phyloP scores from a whole-genome alignment of 2,797 vertebrate species.

The Coreius guichenoti region DNA sequence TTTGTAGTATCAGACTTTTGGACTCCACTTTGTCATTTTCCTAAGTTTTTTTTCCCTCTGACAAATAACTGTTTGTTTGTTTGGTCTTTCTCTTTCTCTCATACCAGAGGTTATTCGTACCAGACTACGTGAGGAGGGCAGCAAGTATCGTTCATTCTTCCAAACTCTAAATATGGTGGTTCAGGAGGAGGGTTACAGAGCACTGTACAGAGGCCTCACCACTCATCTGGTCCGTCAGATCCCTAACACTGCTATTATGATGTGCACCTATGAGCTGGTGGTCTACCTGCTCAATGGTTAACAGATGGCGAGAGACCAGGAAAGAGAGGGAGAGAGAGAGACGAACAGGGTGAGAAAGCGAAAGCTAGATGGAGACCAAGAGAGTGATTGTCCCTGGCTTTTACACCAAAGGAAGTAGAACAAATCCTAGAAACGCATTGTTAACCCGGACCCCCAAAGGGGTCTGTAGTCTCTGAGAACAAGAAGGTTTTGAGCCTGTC shows the following conservation, averaged over 20 bases:
- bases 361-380: conserved; percentile 44
- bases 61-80: not conserved
- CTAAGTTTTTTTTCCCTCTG: not conserved
- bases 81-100: not conserved
- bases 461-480: conserved; percentile 48
- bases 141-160: conserved; percentile 95
- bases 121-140: conserved; percentile 97
- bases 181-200: conserved; percentile 92
- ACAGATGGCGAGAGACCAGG: conserved; percentile 56
- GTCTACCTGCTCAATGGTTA: conserved; percentile 94
- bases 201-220: conserved; percentile 94
- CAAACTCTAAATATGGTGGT: conserved; percentile 90
- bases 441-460: conserved; percentile 38
- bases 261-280: conserved; percentile 98
- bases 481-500: conserved; percentile 5
- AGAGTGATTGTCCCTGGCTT: conserved; percentile 63
- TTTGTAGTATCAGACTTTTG: not conserved
- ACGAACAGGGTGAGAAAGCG: conserved; percentile 43
- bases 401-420: conserved; percentile 60
- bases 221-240: conserved; percentile 97
- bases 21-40: not conserved
- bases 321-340: conserved; percentile 28
- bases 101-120: conserved; percentile 95
- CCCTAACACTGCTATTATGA: conserved; percentile 98
- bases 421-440: conserved; percentile 30